A percentile compares a stretch with the other conserved stretches of the same genome.
Evolutionary conservation across 2,888 invertebrate species (phyloP).

Genomic region (Clitarchus hookeri): DNA sequence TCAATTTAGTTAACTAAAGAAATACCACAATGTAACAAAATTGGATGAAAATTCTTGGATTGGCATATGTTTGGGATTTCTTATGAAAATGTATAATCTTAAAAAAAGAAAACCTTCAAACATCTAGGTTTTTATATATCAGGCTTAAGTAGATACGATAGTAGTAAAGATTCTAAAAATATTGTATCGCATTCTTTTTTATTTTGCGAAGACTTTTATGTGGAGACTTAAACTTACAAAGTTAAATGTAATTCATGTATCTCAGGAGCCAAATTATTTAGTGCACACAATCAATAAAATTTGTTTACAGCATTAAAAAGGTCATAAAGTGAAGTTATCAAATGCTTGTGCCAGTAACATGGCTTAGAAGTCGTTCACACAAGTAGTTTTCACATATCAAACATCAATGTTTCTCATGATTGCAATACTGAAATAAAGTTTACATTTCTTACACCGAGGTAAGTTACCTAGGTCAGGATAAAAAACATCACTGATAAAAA

Average conservation of each 20-base stretch:
- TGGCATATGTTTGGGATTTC: not conserved
- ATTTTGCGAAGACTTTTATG: slow-evolving; percentile 4
- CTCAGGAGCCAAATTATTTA: not conserved
- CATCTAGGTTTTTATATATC: not conserved
- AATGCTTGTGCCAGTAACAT: not conserved
- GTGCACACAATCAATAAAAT: not conserved
- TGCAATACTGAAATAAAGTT: slow-evolving; percentile 7
- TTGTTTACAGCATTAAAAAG: not conserved
- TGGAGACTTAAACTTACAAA: not conserved
- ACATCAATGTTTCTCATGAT: not conserved
- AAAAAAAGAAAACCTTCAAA: not conserved
- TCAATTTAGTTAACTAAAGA: no score
- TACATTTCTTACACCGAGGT: not conserved
- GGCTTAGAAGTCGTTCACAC: not conserved
- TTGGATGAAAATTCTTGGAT: not conserved
- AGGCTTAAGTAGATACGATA: not conserved
- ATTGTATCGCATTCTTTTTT: not conserved
- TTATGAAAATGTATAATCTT: not conserved
- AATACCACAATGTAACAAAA: not conserved
- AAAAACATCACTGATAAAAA: not conserved
- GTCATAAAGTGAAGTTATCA: not conserved
- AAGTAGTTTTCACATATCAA: not conserved
- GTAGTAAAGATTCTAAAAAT: slow-evolving; percentile 1
- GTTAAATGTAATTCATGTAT: not conserved
- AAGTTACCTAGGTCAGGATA: not conserved